Percentiles rank a stretch among this genome's conserved stretches.
phyloP scores from a whole-genome alignment of 2,888 invertebrate genomes.

The Epirrhoe alternata region DNA sequence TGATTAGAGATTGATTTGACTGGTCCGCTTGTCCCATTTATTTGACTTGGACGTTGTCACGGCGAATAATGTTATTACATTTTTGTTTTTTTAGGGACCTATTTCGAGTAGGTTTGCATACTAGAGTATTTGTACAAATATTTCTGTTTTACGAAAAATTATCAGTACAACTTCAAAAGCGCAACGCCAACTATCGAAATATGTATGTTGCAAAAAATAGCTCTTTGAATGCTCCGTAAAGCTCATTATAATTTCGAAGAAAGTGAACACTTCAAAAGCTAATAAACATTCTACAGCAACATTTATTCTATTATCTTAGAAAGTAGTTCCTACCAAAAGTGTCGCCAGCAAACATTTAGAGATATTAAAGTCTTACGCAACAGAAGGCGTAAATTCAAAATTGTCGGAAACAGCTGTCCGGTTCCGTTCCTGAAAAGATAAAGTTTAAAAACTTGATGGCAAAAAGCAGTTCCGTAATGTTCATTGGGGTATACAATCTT shows the following conservation, averaged over 20 bases:
- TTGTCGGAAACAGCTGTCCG: conserved; percentile 46
- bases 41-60: neutral
- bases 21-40: conserved; percentile 16
- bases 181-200: too few species aligned
- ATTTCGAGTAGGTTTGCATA: too few species aligned
- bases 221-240: neutral
- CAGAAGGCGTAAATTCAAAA: conserved; percentile 35
- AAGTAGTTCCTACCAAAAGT: conserved; percentile 33
- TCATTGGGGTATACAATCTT: conserved; percentile 52
- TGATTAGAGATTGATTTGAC: conserved; percentile 34
- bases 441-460: conserved; percentile 50
- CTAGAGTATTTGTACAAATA: too few species aligned
- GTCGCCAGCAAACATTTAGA: conserved; percentile 34
- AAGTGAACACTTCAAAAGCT: neutral
- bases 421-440: conserved; percentile 53
- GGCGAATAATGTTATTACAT: too few species aligned
- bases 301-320: conserved; percentile 17
- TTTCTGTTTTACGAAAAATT: too few species aligned
- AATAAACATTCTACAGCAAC: neutral
- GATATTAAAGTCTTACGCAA: conserved; percentile 35
- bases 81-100: too few species aligned
- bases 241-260: neutral
- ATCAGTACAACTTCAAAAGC: too few species aligned
- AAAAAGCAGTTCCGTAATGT: conserved; percentile 54
- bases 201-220: too few species aligned